Conservation (phyloP, 2,888 invertebrate species). For the Acleris holmiana region DNA sequence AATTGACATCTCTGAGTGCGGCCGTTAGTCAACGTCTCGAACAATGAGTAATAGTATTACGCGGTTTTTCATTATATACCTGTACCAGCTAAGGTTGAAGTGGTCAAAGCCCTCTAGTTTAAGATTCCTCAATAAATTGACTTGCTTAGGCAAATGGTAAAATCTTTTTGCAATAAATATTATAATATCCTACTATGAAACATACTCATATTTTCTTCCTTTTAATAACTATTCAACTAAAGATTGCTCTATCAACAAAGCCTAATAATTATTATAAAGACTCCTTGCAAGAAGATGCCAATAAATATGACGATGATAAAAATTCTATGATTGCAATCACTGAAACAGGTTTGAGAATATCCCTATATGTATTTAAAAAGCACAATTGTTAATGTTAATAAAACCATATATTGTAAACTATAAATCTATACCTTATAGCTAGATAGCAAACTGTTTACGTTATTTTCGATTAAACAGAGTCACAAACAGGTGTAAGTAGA, state of each 20-base stretch:
- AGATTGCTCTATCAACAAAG: background rate
- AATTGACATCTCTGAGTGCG: too few relatives aligned
- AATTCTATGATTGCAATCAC: constrained; percentile 69
- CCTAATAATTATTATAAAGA: constrained; percentile 45
- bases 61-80: too few relatives aligned
- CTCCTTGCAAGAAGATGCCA: constrained; percentile 63
- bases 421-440: too few relatives aligned
- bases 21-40: too few relatives aligned
- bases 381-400: too few relatives aligned
- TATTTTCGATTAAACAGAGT: too few relatives aligned
- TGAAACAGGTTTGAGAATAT: constrained; percentile 53
- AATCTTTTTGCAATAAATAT: background rate
- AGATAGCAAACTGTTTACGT: too few relatives aligned
- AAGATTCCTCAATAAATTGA: background rate
- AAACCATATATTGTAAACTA: too few relatives aligned
- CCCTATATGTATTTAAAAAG: background rate
- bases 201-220: background rate
- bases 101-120: constrained; percentile 24
- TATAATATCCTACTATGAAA: background rate
- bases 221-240: background rate
- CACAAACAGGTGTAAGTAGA: too few relatives aligned
- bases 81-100: too few relatives aligned
- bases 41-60: too few relatives aligned
- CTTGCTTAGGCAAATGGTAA: background rate
- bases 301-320: constrained; percentile 72